A percentile compares a stretch with the other conserved stretches of the same genome.
Conservation (phyloP, 1,140 invertebrate species). For the Platyscapa corneri region DNA sequence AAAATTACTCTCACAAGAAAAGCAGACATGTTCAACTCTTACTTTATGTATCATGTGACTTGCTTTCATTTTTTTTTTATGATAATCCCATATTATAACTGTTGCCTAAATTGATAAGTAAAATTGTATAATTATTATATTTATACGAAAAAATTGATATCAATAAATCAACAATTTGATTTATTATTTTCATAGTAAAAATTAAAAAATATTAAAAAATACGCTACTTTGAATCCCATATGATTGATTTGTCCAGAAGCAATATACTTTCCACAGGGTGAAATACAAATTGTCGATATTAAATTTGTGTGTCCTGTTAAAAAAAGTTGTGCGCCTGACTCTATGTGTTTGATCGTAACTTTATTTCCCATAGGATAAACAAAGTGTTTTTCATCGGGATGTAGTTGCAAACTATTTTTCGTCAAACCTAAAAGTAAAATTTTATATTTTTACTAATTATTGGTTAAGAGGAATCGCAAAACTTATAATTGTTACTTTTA, state of each 20-base stretch:
- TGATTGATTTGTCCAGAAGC: conserved; percentile 93
- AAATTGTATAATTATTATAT: neutral
- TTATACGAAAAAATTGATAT: neutral
- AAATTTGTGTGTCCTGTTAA: conserved; percentile 89
- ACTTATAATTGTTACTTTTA: too few relatives aligned
- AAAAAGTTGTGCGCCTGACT: conserved; percentile 83
- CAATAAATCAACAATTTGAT: neutral
- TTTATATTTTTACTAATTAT: neutral
- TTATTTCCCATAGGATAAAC: conserved; percentile 91
- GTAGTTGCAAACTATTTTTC: conserved; percentile 82
- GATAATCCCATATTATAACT: conserved; percentile 91
- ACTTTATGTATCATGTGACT: conserved; percentile 90
- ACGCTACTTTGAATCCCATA: conserved; percentile 89
- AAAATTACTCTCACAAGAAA: conserved; percentile 86
- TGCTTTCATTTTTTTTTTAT: conserved; percentile 76
- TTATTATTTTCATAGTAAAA: neutral
- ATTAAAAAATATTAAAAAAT: neutral
- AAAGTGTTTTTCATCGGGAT: conserved; percentile 84
- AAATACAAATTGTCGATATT: conserved; percentile 87
- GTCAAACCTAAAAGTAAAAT: conserved; percentile 76
- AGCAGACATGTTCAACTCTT: conserved; percentile 86
- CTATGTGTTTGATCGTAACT: conserved; percentile 85
- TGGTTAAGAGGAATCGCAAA: too few relatives aligned
- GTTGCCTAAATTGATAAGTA: conserved; percentile 76
- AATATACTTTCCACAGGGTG: conserved; percentile 84